Evolutionary conservation across 2,888 invertebrate species (phyloP).

Genomic region (Bellardia pandia): DNA sequence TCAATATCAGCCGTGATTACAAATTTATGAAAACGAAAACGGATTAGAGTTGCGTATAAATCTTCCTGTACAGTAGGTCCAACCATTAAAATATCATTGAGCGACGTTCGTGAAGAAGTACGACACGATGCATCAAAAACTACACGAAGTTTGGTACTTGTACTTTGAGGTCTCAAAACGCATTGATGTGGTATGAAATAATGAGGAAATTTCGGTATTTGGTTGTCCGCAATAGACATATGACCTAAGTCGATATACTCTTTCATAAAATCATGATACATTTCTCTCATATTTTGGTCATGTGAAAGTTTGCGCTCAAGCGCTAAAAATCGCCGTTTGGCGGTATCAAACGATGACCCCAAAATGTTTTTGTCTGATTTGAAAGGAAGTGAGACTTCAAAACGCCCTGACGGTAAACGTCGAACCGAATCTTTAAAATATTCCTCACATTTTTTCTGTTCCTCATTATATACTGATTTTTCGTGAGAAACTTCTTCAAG

Average conservation of each 20-base stretch:
- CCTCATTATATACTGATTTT: conserved; percentile 28
- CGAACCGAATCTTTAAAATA: conserved; percentile 33
- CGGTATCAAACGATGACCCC: conserved; percentile 59
- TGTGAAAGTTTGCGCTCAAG: conserved; percentile 11
- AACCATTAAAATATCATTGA: conserved; percentile 67
- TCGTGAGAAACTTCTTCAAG: conserved; percentile 56
- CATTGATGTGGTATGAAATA: conserved; percentile 59
- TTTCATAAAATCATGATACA: conserved; percentile 46
- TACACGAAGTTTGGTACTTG: conserved; percentile 35
- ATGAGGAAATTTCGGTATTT: conserved; percentile 29
- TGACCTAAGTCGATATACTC: conserved; percentile 67
- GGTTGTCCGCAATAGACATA: conserved; percentile 49
- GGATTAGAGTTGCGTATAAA: neutral
- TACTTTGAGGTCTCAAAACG: conserved; percentile 19
- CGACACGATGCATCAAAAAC: conserved; percentile 42
- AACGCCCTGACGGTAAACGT: conserved; percentile 37
- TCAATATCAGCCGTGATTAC: conserved; percentile 21
- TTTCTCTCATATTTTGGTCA: neutral
- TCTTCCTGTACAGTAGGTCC: neutral
- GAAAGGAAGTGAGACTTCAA: conserved; percentile 59
- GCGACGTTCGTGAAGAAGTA: conserved; percentile 37
- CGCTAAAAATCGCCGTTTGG: conserved; percentile 62
- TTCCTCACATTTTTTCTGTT: conserved; percentile 58
- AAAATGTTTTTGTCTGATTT: conserved; percentile 55
- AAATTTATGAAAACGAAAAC: conserved; percentile 26